Conservation (phyloP, 2,113 vertebrate species). For the Corythaixoides concolor region DNA sequence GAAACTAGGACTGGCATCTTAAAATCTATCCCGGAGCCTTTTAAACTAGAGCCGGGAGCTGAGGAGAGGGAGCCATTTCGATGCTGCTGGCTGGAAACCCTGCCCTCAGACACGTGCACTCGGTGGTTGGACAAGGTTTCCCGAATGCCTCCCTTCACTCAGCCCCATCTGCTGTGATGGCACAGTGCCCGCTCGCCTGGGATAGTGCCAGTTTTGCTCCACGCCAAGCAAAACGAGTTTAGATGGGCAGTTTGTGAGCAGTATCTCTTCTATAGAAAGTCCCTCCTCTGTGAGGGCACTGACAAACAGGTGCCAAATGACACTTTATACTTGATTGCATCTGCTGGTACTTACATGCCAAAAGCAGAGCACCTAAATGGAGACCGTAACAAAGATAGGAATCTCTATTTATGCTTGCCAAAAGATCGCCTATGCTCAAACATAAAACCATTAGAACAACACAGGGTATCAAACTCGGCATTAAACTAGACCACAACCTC, state of each 20-base stretch:
- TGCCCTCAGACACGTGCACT: neutral
- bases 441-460: neutral
- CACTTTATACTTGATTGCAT: neutral
- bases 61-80: neutral
- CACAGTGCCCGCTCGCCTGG: neutral
- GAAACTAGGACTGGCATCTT: neutral
- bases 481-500: neutral
- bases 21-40: neutral
- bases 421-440: neutral
- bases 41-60: neutral
- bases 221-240: constrained; percentile 48
- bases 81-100: neutral
- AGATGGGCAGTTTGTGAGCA: neutral
- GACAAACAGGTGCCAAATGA: neutral
- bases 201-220: neutral
- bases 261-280: neutral
- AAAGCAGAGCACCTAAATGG: neutral
- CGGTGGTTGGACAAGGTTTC: neutral
- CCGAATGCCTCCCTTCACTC: neutral
- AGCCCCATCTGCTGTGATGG: constrained; percentile 21
- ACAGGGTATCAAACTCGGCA: neutral
- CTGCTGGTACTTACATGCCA: neutral
- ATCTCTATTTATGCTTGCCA: neutral
- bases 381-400: neutral
- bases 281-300: neutral